Base-by-base conservation (phyloP, 1,140 invertebrate species). In the Dinoponera quadriceps region DNA sequence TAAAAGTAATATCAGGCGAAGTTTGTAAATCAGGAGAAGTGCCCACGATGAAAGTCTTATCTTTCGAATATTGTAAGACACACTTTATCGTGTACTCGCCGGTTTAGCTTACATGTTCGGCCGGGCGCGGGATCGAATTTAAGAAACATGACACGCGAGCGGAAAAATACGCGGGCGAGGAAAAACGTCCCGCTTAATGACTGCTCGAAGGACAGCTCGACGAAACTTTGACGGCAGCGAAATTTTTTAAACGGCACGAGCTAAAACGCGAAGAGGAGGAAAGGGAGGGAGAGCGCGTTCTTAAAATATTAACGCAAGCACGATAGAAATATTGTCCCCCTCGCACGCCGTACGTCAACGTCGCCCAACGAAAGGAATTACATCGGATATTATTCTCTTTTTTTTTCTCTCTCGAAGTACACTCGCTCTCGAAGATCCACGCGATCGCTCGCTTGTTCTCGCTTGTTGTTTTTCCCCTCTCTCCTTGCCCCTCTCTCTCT, bases 271-370 rank as follows among this genome's bases (percentile, higher is more conserved):
- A 11, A 0, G 11, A 9, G 7, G 3, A 44, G 38, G 7, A 0
- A 44, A 9, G 20, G 25, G 13, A 63, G 29, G 18, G 63, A 62
- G 38, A 60, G 9, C 25, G 18, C 20, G n/a, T 29, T 51, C 16
- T 25, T 77, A 63, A 77, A 77, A 65, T 75, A 75, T 75, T 54
- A 54, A 20, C 25, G 20, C 22, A 33, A 75, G 14, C 16, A n/a
- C 20, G 44, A 75, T 49, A 68, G 33, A 68, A 51, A 75, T 63
- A 51, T 74, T 33, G 27, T 27, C 5, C 14, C 16, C 33, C 51
- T 14, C 62, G 14, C 27, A 68, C n/a, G 16, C 62, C 27, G 13
- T 63, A 57, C 3, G 75, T 78, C 33, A 69, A 69, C 18, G 33
- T 78, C 63, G 44, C 18, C 1, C 63, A 18, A 22, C 49, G 55